phyloP scores from a whole-genome alignment of 2,113 vertebrate genomes.

The Chaenogobius annularis region DNA sequence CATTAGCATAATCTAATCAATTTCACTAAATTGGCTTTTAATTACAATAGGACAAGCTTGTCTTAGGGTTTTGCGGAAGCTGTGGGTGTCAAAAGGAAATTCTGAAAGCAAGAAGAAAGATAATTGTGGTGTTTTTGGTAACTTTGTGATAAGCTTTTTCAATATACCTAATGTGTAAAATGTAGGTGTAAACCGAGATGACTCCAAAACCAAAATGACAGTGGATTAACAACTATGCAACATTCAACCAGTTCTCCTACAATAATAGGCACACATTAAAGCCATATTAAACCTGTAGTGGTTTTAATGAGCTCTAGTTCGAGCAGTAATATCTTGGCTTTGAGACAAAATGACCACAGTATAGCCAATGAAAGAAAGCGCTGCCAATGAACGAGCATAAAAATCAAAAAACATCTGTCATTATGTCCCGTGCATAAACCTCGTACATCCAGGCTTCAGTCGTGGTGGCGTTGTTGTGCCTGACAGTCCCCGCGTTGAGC shows the following conservation, averaged over 20 bases:
- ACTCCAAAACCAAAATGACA: neutral
- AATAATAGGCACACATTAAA: neutral
- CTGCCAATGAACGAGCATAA: constrained; percentile 34
- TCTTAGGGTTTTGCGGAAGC: constrained; percentile 44
- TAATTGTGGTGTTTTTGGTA: neutral
- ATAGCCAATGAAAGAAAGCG: constrained; percentile 2
- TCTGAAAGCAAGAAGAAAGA: neutral
- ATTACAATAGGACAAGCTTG: constrained; percentile 70
- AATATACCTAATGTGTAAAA: neutral
- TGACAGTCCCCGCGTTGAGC: constrained; percentile 67
- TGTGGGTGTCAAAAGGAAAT: constrained; percentile 31
- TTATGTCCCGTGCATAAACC: constrained; percentile 60
- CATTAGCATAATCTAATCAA: constrained; percentile 81
- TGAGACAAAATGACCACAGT: neutral
- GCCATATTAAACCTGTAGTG: neutral
- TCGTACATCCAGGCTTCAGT: constrained; percentile 59
- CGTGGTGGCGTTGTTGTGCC: constrained; percentile 62
- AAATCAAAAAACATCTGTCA: constrained; percentile 66
- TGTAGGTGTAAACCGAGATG: neutral
- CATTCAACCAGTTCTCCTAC: neutral
- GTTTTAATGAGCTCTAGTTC: neutral
- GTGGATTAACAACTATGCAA: neutral
- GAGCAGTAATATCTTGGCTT: constrained; percentile 9
- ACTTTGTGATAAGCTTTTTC: neutral
- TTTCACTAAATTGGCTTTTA: constrained; percentile 78